These are phyloP conservation scores for Novumbra hubbsi DNA, from an alignment of 2,797 vertebrate genomes.

Conservation along the genomic window DNA sequence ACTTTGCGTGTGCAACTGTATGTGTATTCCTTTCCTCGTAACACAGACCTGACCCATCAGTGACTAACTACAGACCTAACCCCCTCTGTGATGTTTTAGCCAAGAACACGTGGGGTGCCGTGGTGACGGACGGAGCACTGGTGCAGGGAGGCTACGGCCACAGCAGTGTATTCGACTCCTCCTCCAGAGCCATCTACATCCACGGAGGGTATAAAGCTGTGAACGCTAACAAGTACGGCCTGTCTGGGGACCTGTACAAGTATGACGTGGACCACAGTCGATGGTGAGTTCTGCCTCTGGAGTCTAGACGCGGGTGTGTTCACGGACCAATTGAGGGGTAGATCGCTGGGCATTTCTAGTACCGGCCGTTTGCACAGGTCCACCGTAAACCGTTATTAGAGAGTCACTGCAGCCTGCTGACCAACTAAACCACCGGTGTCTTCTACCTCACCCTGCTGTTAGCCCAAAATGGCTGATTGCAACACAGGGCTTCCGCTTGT, in stretches of 20 bases:
- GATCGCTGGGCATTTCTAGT: no score
- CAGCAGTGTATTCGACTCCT: conserved; percentile 90
- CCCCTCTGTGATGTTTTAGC: conserved; percentile 51
- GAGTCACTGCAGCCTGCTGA: no score
- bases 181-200: conserved; percentile 83
- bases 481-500: no score
- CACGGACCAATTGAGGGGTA: no score
- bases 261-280: conserved; percentile 82
- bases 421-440: no score
- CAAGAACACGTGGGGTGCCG: conserved; percentile 82
- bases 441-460: background rate
- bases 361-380: no score
- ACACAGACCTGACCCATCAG: background rate
- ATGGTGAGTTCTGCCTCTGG: conserved; percentile 75
- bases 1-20: no score
- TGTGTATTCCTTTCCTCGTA: no score
- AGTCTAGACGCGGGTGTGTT: background rate
- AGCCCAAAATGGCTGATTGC: no score
- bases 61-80: background rate
- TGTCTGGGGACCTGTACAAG: conserved; percentile 93
- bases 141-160: conserved; percentile 97
- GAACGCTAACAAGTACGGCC: conserved; percentile 93
- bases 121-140: conserved; percentile 82
- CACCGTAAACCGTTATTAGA: no score
- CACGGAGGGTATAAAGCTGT: conserved; percentile 98